Percentiles rank a stretch among this genome's conserved stretches.
Evolutionary conservation across 2,888 invertebrate species (phyloP).

Genomic region (Drosophila meridiana): DNA sequence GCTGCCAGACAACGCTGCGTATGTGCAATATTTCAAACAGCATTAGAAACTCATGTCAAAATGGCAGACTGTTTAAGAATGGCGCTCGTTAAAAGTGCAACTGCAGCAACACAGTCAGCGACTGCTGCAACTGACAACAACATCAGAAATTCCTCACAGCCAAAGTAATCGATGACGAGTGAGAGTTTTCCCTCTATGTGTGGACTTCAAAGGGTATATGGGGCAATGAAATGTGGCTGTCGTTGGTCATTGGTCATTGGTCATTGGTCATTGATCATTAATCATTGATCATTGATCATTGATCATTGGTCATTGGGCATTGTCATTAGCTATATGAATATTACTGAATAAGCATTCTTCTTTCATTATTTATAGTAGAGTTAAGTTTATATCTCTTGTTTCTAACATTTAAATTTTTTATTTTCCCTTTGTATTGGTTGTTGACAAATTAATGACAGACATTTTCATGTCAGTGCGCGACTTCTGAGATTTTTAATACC

Average conservation of each 20-base stretch:
- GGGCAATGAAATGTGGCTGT: background rate
- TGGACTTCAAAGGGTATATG: background rate
- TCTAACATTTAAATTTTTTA: background rate
- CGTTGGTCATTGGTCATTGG: conserved; percentile 1
- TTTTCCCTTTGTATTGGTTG: conserved; percentile 26
- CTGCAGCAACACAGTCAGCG: conserved; percentile 34
- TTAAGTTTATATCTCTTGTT: fast-evolving
- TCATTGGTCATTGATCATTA: conserved; percentile 4
- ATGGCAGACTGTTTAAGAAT: conserved; percentile 49
- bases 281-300: conserved; percentile 7
- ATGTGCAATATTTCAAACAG: conserved; percentile 65
- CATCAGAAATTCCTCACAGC: conserved; percentile 32
- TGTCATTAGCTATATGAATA: no score
- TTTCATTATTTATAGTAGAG: background rate
- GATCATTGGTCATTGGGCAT: background rate
- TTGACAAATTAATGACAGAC: conserved; percentile 68
- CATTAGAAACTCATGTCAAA: conserved; percentile 54
- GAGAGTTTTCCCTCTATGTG: background rate
- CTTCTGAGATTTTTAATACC: conserved; percentile 37
- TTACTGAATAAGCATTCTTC: background rate
- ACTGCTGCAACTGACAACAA: conserved; percentile 36
- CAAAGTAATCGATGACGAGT: conserved; percentile 1
- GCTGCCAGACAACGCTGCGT: conserved; percentile 41
- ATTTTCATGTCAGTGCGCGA: conserved; percentile 60
- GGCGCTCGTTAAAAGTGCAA: conserved; percentile 63